Evolutionary conservation across 2,888 invertebrate genomes (phyloP), one percentile per base, ranked within the genome.

Genomic region (Acholoe squamosa): DNA sequence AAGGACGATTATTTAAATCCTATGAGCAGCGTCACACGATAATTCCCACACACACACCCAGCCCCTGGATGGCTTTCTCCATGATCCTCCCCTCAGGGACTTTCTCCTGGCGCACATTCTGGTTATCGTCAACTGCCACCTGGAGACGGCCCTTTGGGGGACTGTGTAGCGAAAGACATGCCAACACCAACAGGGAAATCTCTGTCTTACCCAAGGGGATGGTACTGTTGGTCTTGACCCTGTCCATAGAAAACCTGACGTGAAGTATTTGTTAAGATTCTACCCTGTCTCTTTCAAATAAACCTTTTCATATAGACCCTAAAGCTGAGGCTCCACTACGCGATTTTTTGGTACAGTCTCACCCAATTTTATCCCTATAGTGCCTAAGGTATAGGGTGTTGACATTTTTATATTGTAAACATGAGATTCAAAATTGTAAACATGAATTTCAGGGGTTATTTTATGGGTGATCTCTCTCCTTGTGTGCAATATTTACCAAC

Each of bases 121-220:
- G 28, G 71, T 71, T 71, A 71, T 71, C 71, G 31, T 25, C 71
- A n/a, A 28, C 71, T 71, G 71, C 71, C 71, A 71, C 71, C 71
- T 71, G 71, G 5, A 7, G 71, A 14, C 3, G 25, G 28, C 25
- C 16, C 31, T 14, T 3, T 3, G 3, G 14, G 31, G n/a, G 28
- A n/a, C 25, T 0, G 28, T n/a, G 14, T 28, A 1, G 31, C 5
- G 0, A 61, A 71, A 22, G 14, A 28, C 71, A 22, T 28, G 71
- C 14, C 28, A 71, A 28, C 71, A 25, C 28, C 28, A 71, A 5
- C 5, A 16, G 71, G 3, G 25, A 16, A 7, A 71, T 71, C 25
- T 28, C 3, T 25, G 16, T 71, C 28, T 71, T 71, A 28, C 71
- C 71, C 71, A 1, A 5, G 71, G 71, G 31, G 71, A n/a, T 71